Conservation (phyloP, 1,140 invertebrate species). For the Trachymyrmex cornetzi region DNA sequence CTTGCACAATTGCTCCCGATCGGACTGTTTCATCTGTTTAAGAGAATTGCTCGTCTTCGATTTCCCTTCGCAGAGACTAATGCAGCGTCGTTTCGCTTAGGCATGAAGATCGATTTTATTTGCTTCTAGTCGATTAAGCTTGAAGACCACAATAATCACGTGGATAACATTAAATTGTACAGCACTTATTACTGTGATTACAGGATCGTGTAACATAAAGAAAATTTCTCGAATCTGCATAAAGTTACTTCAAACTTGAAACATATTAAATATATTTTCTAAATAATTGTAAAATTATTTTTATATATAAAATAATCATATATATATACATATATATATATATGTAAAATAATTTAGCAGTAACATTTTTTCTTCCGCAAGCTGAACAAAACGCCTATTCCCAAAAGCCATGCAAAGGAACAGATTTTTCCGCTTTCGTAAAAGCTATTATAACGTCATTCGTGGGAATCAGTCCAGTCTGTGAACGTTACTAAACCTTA, state of each 20-base stretch:
- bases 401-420: conserved; percentile 4
- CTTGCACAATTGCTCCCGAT: conserved; percentile 66
- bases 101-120: conserved; percentile 1
- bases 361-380: neutral
- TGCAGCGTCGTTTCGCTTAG: conserved; percentile 1
- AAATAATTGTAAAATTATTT: neutral
- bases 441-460: conserved; percentile 64
- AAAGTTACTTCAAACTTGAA: neutral
- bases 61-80: conserved; percentile 51
- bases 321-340: too few species aligned
- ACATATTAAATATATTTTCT: neutral
- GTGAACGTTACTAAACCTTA: conserved; percentile 59
- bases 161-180: conserved; percentile 7
- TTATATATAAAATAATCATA: neutral
- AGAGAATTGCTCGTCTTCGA: conserved; percentile 51
- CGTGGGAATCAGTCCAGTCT: conserved; percentile 66
- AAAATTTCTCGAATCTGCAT: neutral
- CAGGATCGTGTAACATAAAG: neutral
- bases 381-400: neutral
- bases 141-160: conserved; percentile 25
- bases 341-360: neutral
- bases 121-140: neutral
- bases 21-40: conserved; percentile 46
- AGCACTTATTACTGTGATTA: neutral
- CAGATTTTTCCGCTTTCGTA: conserved; percentile 57